Evolutionary conservation across 2,888 invertebrate species (phyloP).

Genomic region (Phortica magna): DNA sequence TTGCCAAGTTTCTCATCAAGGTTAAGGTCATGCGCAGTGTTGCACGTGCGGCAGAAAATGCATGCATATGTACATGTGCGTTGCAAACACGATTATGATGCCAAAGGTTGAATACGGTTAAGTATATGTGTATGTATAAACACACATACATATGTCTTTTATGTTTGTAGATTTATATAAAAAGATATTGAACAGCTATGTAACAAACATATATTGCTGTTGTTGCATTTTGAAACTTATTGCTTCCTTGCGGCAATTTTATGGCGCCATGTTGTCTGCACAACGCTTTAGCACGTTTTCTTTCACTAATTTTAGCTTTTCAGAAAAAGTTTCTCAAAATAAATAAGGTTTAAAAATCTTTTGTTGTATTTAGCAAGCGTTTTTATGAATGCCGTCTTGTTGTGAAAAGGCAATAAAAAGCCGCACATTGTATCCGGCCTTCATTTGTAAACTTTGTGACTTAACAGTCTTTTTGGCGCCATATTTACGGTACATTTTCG

Average conservation of each 20-base stretch:
- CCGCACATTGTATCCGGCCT: not conserved
- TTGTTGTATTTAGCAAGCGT: not conserved
- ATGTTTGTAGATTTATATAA: no score
- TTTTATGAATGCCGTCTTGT: not conserved
- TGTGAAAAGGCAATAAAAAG: not conserved
- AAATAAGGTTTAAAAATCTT: not conserved
- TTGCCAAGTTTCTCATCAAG: conserved; percentile 16
- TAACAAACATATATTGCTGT: no score
- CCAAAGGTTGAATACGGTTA: no score
- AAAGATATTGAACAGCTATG: no score
- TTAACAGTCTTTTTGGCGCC: conserved; percentile 2
- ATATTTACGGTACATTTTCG: not conserved
- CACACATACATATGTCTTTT: no score
- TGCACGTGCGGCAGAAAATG: conserved; percentile 49
- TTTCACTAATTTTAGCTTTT: not conserved
- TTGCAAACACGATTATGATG: no score
- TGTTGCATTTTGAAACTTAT: not conserved
- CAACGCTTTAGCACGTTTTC: not conserved
- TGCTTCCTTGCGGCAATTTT: not conserved
- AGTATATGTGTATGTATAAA: no score
- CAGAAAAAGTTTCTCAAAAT: not conserved
- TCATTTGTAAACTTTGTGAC: not conserved
- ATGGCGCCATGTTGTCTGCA: conserved; percentile 9
- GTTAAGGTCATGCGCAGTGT: conserved; percentile 37
- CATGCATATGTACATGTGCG: no score